Conservation (phyloP, 2,888 invertebrate genomes). For the Leptura quadrifasciata region DNA sequence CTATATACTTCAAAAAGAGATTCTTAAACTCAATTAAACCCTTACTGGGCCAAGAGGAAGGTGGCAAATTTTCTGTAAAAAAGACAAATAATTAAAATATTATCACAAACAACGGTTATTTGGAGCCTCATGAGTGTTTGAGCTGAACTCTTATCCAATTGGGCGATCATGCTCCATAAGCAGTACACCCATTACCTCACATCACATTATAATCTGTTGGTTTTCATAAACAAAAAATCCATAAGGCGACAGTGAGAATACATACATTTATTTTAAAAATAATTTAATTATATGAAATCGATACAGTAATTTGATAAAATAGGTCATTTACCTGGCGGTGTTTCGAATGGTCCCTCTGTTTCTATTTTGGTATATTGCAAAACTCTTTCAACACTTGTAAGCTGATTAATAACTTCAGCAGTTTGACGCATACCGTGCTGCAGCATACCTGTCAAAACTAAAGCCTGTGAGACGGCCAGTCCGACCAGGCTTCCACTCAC, state of each 20-base stretch:
- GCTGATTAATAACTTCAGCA: conserved; percentile 84
- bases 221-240: no score
- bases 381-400: conserved; percentile 89
- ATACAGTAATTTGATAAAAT: no score
- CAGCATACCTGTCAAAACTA: conserved; percentile 86
- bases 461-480: conserved; percentile 70
- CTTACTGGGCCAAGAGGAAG: conserved; percentile 75
- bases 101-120: no score
- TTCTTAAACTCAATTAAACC: conserved; percentile 79
- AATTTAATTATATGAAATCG: no score
- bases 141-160: no score
- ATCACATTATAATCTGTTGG: no score
- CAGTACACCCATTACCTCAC: no score
- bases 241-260: no score
- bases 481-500: conserved; percentile 65
- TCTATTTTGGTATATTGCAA: conserved; percentile 85
- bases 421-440: conserved; percentile 88
- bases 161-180: no score
- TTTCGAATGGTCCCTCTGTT: conserved; percentile 80
- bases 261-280: no score
- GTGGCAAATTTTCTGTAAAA: conserved; percentile 22
- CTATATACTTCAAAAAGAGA: conserved; percentile 80
- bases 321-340: conserved; percentile 65
- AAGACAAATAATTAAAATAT: no score
- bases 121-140: no score